Evolutionary conservation across 2,113 vertebrate genomes (phyloP).

Genomic region (Corythaeola cristata): DNA sequence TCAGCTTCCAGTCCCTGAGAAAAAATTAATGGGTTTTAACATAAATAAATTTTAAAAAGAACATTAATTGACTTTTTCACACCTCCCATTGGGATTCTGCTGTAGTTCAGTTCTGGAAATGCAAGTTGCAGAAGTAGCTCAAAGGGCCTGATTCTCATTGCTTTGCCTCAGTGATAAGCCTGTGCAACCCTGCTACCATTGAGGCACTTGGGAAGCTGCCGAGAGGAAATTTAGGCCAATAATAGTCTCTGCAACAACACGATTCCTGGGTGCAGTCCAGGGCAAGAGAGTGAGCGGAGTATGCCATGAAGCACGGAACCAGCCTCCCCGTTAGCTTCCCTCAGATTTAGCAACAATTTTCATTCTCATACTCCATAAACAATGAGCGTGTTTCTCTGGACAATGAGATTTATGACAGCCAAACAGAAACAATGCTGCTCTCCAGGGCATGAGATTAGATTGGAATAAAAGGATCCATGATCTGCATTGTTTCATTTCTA

Average conservation of each 20-base stretch:
- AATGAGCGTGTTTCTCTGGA: slow-evolving; percentile 28
- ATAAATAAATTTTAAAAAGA: background rate
- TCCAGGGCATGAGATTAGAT: slow-evolving; percentile 33
- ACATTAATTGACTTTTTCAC: slow-evolving; percentile 1
- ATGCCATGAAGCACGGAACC: background rate
- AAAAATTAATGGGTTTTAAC: background rate
- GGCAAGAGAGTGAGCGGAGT: background rate
- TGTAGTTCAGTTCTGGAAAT: slow-evolving; percentile 9
- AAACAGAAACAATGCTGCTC: slow-evolving; percentile 47
- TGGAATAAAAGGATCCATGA: slow-evolving; percentile 36
- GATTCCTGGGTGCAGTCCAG: slow-evolving; percentile 6
- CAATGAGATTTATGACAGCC: slow-evolving; percentile 52
- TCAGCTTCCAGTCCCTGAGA: background rate
- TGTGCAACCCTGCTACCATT: background rate
- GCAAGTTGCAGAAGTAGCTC: background rate
- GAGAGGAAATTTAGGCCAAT: background rate
- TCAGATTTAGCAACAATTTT: slow-evolving; percentile 41
- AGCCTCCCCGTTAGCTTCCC: slow-evolving; percentile 9
- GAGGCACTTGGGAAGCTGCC: background rate
- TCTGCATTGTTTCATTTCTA: slow-evolving; percentile 20
- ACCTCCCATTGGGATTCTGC: background rate
- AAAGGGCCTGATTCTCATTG: background rate
- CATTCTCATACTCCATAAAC: slow-evolving; percentile 40
- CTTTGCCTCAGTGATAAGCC: background rate
- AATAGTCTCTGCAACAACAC: background rate